These are phyloP conservation scores for Caradrina kadenii DNA, from an alignment of 2,888 invertebrate species.

Conservation along the genomic window DNA sequence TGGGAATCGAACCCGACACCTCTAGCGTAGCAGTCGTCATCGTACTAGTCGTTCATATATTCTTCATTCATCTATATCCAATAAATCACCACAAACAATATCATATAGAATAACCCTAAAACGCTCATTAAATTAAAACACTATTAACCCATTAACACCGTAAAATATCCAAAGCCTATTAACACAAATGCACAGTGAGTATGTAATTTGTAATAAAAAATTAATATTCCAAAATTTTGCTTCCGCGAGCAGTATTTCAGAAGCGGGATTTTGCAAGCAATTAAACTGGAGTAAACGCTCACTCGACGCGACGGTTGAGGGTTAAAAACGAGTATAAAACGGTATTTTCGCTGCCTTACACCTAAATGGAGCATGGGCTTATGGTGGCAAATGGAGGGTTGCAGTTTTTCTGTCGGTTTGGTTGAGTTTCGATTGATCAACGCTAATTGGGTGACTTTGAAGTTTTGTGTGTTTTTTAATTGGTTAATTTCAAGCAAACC, in stretches of 20 bases:
- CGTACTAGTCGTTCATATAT: too few species aligned
- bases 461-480: neutral
- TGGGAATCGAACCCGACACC: too few species aligned
- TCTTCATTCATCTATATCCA: too few species aligned
- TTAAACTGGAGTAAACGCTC: slow-evolving; percentile 61
- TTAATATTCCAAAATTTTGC: slow-evolving; percentile 52
- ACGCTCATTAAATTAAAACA: neutral
- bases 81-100: neutral
- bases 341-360: slow-evolving; percentile 53
- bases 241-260: slow-evolving; percentile 38
- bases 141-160: slow-evolving; percentile 10
- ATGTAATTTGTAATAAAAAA: slow-evolving; percentile 54
- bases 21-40: too few species aligned
- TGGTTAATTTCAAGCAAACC: neutral
- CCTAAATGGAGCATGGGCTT: slow-evolving; percentile 43
- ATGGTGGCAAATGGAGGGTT: slow-evolving; percentile 26
- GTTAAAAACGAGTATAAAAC: slow-evolving; percentile 57
- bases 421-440: slow-evolving; percentile 16
- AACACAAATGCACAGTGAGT: slow-evolving; percentile 39
- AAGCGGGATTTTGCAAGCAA: slow-evolving; percentile 61
- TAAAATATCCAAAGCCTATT: slow-evolving; percentile 29
- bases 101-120: neutral
- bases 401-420: slow-evolving; percentile 20
- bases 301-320: slow-evolving; percentile 56
- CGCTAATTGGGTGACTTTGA: neutral